These are phyloP conservation scores for Tenualosa thibaudeaui DNA, from an alignment of 2,797 vertebrate species.

Conservation along the genomic window DNA sequence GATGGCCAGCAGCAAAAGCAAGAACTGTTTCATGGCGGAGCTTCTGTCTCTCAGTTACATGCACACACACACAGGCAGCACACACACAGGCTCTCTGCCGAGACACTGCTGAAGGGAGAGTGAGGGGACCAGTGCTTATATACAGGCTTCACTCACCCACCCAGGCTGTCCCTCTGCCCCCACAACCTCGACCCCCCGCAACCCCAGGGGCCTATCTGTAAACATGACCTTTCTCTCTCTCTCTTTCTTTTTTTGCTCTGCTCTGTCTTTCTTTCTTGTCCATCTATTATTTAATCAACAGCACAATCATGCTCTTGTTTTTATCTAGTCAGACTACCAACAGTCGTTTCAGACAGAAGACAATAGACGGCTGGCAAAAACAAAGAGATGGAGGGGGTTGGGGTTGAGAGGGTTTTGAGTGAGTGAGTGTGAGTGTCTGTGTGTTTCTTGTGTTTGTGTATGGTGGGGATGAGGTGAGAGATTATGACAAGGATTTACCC, in stretches of 20 bases:
- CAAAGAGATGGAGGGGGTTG: background rate
- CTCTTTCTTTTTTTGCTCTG: background rate
- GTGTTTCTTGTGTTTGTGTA: background rate
- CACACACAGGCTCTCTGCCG: background rate
- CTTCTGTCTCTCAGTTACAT: constrained; percentile 18
- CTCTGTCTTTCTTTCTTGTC: constrained; percentile 11
- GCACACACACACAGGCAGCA: constrained; percentile 24
- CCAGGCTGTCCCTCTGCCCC: constrained; percentile 1
- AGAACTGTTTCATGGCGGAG: constrained; percentile 62
- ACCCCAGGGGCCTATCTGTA: constrained; percentile 27
- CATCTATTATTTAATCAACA: constrained; percentile 30
- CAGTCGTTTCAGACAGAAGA: background rate
- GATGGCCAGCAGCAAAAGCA: constrained; percentile 57
- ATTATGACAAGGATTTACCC: constrained; percentile 13
- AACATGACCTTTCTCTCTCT: constrained; percentile 33
- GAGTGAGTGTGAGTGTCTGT: background rate
- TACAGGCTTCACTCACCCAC: constrained; percentile 21
- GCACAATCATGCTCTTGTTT: constrained; percentile 38
- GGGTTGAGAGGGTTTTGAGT: background rate
- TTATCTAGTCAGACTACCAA: background rate
- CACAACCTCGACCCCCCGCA: constrained; percentile 33
- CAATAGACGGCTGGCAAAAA: background rate
- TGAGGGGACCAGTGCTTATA: constrained; percentile 35
- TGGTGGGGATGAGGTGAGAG: background rate
- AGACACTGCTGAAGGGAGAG: background rate